A percentile compares a stretch with the other conserved stretches of the same genome.
Evolutionary conservation across 1,140 invertebrate genomes (phyloP).

Genomic region (Trichomalopsis sarcophagae): DNA sequence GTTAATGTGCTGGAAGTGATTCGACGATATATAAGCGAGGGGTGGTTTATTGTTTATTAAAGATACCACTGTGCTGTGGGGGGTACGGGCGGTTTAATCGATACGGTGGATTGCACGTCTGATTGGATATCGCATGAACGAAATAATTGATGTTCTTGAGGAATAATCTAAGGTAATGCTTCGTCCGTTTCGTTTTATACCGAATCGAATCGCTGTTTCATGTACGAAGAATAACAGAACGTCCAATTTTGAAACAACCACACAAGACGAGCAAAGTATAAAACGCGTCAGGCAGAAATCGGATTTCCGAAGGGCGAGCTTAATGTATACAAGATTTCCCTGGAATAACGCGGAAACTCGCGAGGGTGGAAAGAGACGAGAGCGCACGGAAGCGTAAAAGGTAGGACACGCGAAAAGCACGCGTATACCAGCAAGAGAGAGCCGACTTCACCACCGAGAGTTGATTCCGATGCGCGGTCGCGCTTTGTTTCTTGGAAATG

Average conservation of each 20-base stretch:
- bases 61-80: neutral
- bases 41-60: neutral
- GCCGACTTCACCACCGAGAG: neutral
- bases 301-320: slow-evolving; percentile 59
- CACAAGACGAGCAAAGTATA: too few species aligned
- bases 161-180: too few species aligned
- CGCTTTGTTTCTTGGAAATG: slow-evolving; percentile 11
- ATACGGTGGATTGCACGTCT: neutral
- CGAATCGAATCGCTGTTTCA: too few species aligned
- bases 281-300: slow-evolving; percentile 57
- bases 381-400: slow-evolving; percentile 33
- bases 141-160: too few species aligned
- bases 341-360: slow-evolving; percentile 38
- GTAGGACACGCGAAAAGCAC: slow-evolving; percentile 17
- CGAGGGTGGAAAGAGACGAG: neutral
- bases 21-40: neutral
- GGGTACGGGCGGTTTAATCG: neutral
- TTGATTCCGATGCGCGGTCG: slow-evolving; percentile 18
- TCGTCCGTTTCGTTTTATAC: too few species aligned
- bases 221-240: too few species aligned
- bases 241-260: too few species aligned
- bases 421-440: neutral
- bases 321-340: slow-evolving; percentile 59
- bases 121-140: neutral
- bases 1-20: neutral